These are phyloP conservation scores for Schizaphis graminum DNA, from an alignment of 2,888 invertebrate species.

Conservation along the genomic window DNA sequence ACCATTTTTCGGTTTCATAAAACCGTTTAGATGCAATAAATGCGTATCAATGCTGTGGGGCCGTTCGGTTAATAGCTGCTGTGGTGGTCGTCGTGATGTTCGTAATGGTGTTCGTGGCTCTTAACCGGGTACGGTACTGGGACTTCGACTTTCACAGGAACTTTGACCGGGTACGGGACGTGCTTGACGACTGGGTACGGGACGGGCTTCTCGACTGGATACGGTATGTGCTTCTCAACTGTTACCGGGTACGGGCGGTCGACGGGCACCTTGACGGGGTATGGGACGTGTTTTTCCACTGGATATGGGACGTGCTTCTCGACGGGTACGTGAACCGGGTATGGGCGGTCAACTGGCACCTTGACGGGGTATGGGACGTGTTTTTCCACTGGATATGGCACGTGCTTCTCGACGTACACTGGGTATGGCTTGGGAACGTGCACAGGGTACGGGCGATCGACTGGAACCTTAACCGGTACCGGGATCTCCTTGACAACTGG, in stretches of 20 bases:
- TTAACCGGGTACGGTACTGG: conserved; percentile 68
- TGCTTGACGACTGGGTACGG: conserved; percentile 83
- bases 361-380: conserved; percentile 73
- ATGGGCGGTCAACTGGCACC: conserved; percentile 70
- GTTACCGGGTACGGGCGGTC: conserved; percentile 74
- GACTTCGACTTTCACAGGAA: conserved; percentile 72
- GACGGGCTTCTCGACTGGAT: conserved; percentile 74
- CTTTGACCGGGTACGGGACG: conserved; percentile 78
- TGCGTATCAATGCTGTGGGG: background rate
- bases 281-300: conserved; percentile 68
- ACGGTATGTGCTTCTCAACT: conserved; percentile 83
- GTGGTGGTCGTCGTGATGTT: conserved; percentile 54
- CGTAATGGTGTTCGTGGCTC: conserved; percentile 57
- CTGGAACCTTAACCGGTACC: conserved; percentile 77
- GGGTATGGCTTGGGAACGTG: conserved; percentile 82
- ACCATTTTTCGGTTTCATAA: background rate
- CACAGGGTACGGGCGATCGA: conserved; percentile 68
- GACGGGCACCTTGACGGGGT: conserved; percentile 79
- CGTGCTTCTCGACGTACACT: conserved; percentile 82
- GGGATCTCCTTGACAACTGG: conserved; percentile 79
- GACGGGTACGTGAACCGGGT: conserved; percentile 75
- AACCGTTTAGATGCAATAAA: background rate
- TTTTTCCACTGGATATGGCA: conserved; percentile 74
- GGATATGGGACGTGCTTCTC: conserved; percentile 71
- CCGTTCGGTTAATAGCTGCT: conserved; percentile 34